A percentile compares a stretch with the other conserved stretches of the same genome.
Conservation (phyloP, 1,140 invertebrate genomes). For the Bombus superbus region DNA sequence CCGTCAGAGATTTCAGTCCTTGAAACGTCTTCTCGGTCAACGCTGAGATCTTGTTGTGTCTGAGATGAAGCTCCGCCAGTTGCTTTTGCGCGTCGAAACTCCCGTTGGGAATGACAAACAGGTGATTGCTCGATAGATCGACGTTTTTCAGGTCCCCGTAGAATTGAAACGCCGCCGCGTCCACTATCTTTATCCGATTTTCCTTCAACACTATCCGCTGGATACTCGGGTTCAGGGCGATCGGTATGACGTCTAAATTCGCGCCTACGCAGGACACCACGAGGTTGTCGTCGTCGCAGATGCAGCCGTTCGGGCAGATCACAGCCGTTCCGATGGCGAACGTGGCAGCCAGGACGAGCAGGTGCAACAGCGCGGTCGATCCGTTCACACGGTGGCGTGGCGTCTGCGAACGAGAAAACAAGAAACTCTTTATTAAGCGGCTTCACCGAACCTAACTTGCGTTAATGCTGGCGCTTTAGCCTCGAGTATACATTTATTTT, state of each 20-base stretch:
- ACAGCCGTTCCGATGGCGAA: constrained; percentile 76
- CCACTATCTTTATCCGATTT: constrained; percentile 93
- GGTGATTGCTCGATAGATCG: constrained; percentile 92
- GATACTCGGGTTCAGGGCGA: constrained; percentile 94
- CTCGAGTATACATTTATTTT: constrained; percentile 12
- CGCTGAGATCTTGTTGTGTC: constrained; percentile 92
- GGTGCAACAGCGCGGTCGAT: constrained; percentile 35
- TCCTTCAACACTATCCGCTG: constrained; percentile 91
- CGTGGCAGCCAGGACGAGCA: constrained; percentile 73
- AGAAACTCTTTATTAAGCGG: background rate
- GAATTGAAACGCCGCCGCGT: constrained; percentile 92
- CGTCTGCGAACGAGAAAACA: constrained; percentile 54
- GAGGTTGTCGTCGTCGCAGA: constrained; percentile 93
- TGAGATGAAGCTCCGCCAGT: constrained; percentile 91
- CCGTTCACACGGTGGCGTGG: constrained; percentile 29
- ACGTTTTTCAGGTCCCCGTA: constrained; percentile 92
- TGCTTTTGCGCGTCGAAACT: constrained; percentile 92
- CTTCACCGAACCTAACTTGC: background rate
- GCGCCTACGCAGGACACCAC: constrained; percentile 93
- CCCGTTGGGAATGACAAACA: constrained; percentile 89
- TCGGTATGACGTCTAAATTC: constrained; percentile 93
- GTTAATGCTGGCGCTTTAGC: background rate
- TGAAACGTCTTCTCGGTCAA: constrained; percentile 91
- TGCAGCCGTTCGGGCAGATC: constrained; percentile 90
- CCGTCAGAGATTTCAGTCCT: constrained; percentile 89